Conservation (phyloP, 2,888 invertebrate species). For the Coelopa pilipes region DNA sequence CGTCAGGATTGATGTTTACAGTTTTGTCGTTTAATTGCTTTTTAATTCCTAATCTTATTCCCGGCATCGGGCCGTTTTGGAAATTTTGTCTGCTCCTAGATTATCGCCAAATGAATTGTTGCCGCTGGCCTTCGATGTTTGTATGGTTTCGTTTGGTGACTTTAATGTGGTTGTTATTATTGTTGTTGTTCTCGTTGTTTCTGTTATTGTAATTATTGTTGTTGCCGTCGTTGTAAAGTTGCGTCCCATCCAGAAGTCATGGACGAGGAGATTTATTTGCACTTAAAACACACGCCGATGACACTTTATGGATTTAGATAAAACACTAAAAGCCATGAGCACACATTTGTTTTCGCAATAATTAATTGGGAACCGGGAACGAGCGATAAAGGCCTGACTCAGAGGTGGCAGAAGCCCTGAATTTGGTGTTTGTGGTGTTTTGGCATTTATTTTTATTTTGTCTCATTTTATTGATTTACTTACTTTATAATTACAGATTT, state of each 20-base stretch:
- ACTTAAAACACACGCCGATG: slow-evolving; percentile 25
- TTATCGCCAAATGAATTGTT: slow-evolving; percentile 18
- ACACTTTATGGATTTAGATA: slow-evolving; percentile 30
- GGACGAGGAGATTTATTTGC: slow-evolving; percentile 22
- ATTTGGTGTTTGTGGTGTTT: no score
- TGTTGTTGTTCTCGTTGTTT: no score
- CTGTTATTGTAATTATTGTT: not conserved
- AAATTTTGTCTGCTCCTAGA: slow-evolving; percentile 8
- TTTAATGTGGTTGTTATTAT: slow-evolving; percentile 7
- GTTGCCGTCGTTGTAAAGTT: not conserved
- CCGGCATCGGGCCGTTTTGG: slow-evolving; percentile 35
- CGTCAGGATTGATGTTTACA: slow-evolving; percentile 52
- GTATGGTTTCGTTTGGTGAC: not conserved
- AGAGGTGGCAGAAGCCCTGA: no score
- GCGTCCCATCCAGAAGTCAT: no score
- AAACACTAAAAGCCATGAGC: slow-evolving; percentile 23
- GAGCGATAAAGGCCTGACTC: no score
- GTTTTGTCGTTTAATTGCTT: slow-evolving; percentile 62
- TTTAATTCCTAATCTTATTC: slow-evolving; percentile 60
- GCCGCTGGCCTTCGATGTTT: not conserved
- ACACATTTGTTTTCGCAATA: slow-evolving; percentile 30
- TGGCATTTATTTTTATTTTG: no score
- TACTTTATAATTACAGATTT: no score
- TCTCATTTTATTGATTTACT: no score
- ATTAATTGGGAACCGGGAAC: slow-evolving; percentile 4